Evolutionary conservation across 2,113 vertebrate genomes (phyloP).

Genomic region (Marmota flaviventris): DNA sequence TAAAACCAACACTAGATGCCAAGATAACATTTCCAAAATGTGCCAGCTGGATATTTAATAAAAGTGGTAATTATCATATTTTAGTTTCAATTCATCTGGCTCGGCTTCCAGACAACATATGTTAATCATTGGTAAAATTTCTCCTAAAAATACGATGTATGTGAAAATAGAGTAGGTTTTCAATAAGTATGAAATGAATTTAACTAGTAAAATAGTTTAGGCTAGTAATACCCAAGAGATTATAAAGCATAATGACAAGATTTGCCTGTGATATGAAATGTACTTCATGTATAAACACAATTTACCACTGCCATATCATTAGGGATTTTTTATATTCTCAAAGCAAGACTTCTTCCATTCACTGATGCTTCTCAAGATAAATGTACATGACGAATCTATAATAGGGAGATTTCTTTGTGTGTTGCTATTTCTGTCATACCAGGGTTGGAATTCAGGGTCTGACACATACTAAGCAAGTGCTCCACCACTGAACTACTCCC

Average conservation of each 20-base stretch:
- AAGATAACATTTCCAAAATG: conserved; percentile 66
- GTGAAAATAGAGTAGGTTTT: conserved; percentile 59
- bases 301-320: background rate
- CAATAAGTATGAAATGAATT: conserved; percentile 41
- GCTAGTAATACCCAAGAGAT: background rate
- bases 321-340: conserved; percentile 1
- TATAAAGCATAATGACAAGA: conserved; percentile 21
- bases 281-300: background rate
- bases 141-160: conserved; percentile 38
- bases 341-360: background rate
- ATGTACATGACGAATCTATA: background rate
- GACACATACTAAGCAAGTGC: too few relatives aligned
- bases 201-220: conserved; percentile 34
- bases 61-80: conserved; percentile 75
- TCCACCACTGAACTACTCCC: too few relatives aligned
- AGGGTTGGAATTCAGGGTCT: too few relatives aligned
- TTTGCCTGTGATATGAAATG: conserved; percentile 10
- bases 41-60: conserved; percentile 68
- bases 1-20: conserved; percentile 49
- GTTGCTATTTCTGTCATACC: too few relatives aligned
- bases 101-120: conserved; percentile 68
- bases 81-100: conserved; percentile 67
- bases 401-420: conserved; percentile 14
- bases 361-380: conserved; percentile 44
- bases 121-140: conserved; percentile 34